These are phyloP conservation scores for Drosophila affinis DNA, from an alignment of 2,888 invertebrate genomes.

Conservation along the genomic window DNA sequence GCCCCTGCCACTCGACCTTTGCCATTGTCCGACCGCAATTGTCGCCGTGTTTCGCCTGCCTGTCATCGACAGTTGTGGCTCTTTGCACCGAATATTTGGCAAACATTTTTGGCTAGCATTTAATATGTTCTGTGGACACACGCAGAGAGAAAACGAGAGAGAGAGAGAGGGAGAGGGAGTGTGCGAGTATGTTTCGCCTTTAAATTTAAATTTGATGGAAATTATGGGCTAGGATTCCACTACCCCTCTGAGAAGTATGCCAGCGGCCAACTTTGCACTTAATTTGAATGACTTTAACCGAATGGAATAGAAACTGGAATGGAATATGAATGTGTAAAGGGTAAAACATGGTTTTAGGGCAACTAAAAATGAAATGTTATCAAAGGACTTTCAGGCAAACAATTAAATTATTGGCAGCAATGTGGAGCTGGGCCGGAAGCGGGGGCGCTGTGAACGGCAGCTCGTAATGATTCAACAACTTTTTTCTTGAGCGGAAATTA, in stretches of 20 bases:
- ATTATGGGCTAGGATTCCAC: background rate
- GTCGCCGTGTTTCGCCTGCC: conserved; percentile 18
- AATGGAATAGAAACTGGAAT: no score
- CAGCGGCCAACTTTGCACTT: conserved; percentile 60
- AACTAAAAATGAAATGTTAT: conserved; percentile 49
- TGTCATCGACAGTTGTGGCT: conserved; percentile 33
- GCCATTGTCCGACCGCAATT: conserved; percentile 18
- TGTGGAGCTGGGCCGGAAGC: background rate
- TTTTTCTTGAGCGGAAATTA: conserved; percentile 61
- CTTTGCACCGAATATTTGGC: conserved; percentile 13
- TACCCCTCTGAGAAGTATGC: conserved; percentile 12
- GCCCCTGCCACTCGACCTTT: conserved; percentile 33
- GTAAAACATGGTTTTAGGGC: conserved; percentile 2
- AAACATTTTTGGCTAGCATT: conserved; percentile 28
- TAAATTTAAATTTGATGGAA: conserved; percentile 19
- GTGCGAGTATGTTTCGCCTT: conserved; percentile 6
- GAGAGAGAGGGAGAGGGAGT: background rate
- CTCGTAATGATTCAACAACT: conserved; percentile 39
- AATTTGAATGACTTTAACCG: conserved; percentile 56
- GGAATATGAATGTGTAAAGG: background rate
- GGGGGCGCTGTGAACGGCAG: background rate
- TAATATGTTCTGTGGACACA: conserved; percentile 15
- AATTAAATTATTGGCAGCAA: conserved; percentile 65
- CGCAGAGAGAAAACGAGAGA: background rate
- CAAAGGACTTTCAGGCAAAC: conserved; percentile 65